Base-by-base conservation (phyloP, 2,113 vertebrate species). In the Ophthalmolycus amberensis region DNA sequence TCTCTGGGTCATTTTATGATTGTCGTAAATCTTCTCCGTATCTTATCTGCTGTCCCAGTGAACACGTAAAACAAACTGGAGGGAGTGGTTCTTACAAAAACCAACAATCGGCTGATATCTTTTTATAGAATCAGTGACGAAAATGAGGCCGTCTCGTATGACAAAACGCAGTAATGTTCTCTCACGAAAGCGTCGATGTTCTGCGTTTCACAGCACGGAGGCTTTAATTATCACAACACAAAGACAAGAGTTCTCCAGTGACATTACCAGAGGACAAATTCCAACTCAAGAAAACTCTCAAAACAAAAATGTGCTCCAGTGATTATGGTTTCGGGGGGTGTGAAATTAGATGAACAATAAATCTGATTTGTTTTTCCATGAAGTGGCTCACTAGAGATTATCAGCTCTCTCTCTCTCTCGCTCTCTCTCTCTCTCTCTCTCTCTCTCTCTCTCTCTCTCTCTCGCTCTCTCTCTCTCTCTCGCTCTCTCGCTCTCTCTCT, bases 301-400 rank as follows among this genome's bases (percentile, higher is more conserved):
- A 71, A 80, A 72, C 80, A 78, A 77, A 78, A 68, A 46, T 67
- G 42, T 59, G 32, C 75, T n/a, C 22, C 68, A 78, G 63, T 64
- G 34, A 66, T 85, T 75, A 71, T 62, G 65, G 56, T 77, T 88
- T 86, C 60, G 71, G 66, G 66, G 29, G 68, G 81, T 58, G 59
- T 80, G 67, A 75, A 79, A 85, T 67, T n/a, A 67, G 79, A 79
- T 82, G 50, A 79, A 90, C 82, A 83, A 91, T 88, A 76, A 85
- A 92, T 86, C 72, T 12, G 4, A 71, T 91, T 88, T 86, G 84
- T 88, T 86, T 88, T 83, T 71, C 67, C 54, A 7, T 77, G 42
- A 77, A 77, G 66, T 62, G 77, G 58, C 77, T 85, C 73, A 64
- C 38, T 67, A 64, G 54, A 72, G 67, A 76, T 76, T 60, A 85